Evolutionary conservation across 2,113 vertebrate genomes (phyloP).

Genomic region (Emberiza fucata): DNA sequence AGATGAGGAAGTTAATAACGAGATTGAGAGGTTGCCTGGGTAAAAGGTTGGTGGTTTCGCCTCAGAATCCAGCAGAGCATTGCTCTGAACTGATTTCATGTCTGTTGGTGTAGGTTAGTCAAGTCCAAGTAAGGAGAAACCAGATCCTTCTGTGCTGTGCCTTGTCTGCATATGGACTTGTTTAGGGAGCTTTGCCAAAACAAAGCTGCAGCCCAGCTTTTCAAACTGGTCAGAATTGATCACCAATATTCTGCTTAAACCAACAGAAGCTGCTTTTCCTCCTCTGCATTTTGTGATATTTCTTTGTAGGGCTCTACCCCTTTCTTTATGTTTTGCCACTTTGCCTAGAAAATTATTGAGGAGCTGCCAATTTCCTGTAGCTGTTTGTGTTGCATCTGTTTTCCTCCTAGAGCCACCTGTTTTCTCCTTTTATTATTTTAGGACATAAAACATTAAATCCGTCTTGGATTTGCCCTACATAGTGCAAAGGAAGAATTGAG

Average conservation of each 20-base stretch:
- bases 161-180: background rate
- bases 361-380: background rate
- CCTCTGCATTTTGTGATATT: background rate
- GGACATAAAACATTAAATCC: background rate
- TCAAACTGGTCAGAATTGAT: background rate
- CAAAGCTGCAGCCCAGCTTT: background rate
- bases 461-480: background rate
- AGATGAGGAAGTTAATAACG: background rate
- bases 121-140: background rate
- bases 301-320: background rate
- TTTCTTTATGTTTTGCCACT: background rate
- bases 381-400: background rate
- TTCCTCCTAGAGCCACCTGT: background rate
- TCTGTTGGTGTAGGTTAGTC: background rate
- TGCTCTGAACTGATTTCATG: background rate
- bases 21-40: background rate
- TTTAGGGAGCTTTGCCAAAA: background rate
- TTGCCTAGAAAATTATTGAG: background rate
- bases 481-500: background rate
- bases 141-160: background rate
- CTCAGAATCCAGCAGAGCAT: background rate
- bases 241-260: background rate
- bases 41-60: background rate
- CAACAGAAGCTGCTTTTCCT: background rate
- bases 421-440: background rate